phyloP scores from a whole-genome alignment of 2,888 invertebrate species.

The Drosophila fungiperda region DNA sequence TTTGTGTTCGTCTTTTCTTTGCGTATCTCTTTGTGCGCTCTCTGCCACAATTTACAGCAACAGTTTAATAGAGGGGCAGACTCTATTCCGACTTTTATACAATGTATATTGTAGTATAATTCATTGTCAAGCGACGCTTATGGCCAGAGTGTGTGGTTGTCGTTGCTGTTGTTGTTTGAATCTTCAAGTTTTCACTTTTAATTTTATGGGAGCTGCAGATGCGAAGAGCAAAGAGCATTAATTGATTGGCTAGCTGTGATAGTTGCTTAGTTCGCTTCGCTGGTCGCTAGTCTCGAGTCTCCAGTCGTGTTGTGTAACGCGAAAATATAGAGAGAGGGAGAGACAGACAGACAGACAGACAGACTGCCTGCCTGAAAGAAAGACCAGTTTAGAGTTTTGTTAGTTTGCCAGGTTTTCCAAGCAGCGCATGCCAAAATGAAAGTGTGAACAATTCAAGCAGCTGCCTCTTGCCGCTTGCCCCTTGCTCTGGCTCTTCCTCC shows the following conservation, averaged over 20 bases:
- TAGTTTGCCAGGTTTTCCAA: constrained; percentile 53
- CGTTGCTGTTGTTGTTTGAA: constrained; percentile 14
- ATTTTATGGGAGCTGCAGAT: constrained; percentile 35
- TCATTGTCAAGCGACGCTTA: constrained; percentile 66
- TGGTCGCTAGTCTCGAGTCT: constrained; percentile 30
- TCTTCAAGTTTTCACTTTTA: constrained; percentile 55
- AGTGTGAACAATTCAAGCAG: constrained; percentile 69
- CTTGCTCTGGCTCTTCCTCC: constrained; percentile 4
- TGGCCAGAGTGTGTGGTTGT: constrained; percentile 19
- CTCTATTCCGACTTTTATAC: constrained; percentile 7
- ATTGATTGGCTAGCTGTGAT: constrained; percentile 70
- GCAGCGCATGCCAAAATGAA: constrained; percentile 71
- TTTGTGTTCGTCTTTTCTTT: constrained; percentile 21
- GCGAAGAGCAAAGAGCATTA: constrained; percentile 69
- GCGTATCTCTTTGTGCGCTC: constrained; percentile 12
- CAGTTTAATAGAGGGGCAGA: constrained; percentile 16
- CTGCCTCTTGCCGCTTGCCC: constrained; percentile 32
- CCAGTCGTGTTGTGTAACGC: constrained; percentile 48
- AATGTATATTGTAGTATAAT: constrained; percentile 45
- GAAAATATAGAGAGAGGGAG: constrained; percentile 5
- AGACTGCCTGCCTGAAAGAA: neutral
- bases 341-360: neutral
- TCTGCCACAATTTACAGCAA: constrained; percentile 37
- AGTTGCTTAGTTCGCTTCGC: constrained; percentile 56
- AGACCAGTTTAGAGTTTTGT: constrained; percentile 49